phyloP scores from a whole-genome alignment of 2,888 invertebrate genomes.

The Trimorus sp. region DNA sequence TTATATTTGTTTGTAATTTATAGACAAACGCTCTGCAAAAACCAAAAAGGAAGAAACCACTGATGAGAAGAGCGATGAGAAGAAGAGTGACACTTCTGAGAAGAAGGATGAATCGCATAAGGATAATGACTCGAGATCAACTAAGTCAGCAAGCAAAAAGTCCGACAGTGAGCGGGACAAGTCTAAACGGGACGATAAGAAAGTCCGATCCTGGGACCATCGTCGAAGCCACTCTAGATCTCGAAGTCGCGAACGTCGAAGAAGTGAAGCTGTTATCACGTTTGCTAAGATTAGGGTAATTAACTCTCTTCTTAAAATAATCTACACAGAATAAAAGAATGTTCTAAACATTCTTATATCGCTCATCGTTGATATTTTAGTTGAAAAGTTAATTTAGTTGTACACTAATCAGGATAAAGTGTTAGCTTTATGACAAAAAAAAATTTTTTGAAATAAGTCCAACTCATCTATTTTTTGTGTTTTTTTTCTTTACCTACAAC shows the following conservation, averaged over 20 bases:
- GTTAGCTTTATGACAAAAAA: too few relatives aligned
- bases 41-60: conserved; percentile 76
- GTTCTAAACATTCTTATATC: too few relatives aligned
- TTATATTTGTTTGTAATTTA: conserved; percentile 10
- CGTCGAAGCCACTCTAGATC: conserved; percentile 76
- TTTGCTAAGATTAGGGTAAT: conserved; percentile 90
- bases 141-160: conserved; percentile 82
- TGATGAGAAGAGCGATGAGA: conserved; percentile 80
- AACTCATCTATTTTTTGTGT: too few relatives aligned
- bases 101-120: conserved; percentile 79
- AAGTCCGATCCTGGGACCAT: conserved; percentile 80
- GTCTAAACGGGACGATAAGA: conserved; percentile 78
- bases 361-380: too few relatives aligned
- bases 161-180: conserved; percentile 78
- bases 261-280: conserved; percentile 87
- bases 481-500: too few relatives aligned
- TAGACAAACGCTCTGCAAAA: conserved; percentile 44
- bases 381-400: too few relatives aligned
- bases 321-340: too few relatives aligned
- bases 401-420: too few relatives aligned
- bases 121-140: conserved; percentile 81
- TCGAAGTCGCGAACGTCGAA: conserved; percentile 82
- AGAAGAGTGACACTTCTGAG: conserved; percentile 81
- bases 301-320: too few relatives aligned
- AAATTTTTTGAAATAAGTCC: too few relatives aligned